A percentile compares a stretch with the other conserved stretches of the same genome.
Conservation (phyloP, 2,113 vertebrate genomes). For the Sinocyclocheilus anshuiensis region DNA sequence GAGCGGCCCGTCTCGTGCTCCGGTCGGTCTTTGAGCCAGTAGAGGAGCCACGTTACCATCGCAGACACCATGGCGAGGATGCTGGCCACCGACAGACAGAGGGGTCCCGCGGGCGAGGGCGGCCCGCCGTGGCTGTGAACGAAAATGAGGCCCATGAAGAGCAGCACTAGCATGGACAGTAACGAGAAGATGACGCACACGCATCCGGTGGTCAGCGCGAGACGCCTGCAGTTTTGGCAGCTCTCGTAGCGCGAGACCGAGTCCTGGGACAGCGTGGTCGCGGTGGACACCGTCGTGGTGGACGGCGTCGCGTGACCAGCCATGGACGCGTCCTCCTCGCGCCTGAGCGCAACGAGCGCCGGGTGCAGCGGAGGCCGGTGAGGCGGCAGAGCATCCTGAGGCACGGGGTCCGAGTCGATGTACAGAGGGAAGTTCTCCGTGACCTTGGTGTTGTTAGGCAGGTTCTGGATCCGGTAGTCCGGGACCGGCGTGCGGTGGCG, state of each 20-base stretch:
- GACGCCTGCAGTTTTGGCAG: constrained; percentile 89
- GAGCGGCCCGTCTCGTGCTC: constrained; percentile 74
- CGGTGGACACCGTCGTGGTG: constrained; percentile 78
- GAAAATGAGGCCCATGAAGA: constrained; percentile 93
- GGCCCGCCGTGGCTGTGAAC: constrained; percentile 87
- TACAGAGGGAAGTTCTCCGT: constrained; percentile 85
- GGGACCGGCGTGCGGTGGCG: constrained; percentile 90
- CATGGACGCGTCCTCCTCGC: constrained; percentile 73
- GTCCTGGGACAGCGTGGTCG: constrained; percentile 81
- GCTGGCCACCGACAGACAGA: constrained; percentile 90
- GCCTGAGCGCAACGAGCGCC: constrained; percentile 74
- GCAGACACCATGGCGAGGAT: constrained; percentile 91
- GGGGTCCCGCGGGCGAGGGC: constrained; percentile 87
- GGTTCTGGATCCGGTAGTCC: constrained; percentile 83
- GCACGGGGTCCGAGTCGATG: constrained; percentile 82
- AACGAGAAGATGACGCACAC: constrained; percentile 92
- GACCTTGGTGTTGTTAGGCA: constrained; percentile 92
- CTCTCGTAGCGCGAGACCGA: constrained; percentile 80
- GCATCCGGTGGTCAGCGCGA: constrained; percentile 88
- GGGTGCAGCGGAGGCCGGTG: constrained; percentile 76
- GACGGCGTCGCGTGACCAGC: constrained; percentile 66
- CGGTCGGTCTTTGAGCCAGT: constrained; percentile 92
- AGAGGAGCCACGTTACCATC: constrained; percentile 91
- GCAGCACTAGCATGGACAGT: constrained; percentile 90
- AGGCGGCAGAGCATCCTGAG: constrained; percentile 84